Conservation (phyloP, 2,113 vertebrate species). For the Podiceps cristatus region DNA sequence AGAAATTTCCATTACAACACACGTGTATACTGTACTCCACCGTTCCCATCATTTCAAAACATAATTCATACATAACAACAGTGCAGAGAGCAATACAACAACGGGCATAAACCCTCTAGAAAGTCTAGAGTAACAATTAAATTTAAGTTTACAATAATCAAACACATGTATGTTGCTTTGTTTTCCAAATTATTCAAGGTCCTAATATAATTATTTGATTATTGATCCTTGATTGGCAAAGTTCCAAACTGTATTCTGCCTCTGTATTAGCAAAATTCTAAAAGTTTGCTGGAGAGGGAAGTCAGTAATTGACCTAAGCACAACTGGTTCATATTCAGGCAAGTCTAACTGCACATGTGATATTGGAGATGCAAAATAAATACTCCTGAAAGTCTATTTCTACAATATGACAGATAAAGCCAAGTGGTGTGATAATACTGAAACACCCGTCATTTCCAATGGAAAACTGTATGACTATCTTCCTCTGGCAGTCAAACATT, state of each 20-base stretch:
- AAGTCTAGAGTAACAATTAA: neutral
- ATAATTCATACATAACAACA: neutral
- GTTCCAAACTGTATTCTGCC: neutral
- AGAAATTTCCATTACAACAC: constrained; percentile 53
- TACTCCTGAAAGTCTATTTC: neutral
- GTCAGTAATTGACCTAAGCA: neutral
- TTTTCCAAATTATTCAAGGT: neutral
- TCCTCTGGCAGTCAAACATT: neutral
- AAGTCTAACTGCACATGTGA: neutral
- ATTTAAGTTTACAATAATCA: neutral
- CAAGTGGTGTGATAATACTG: neutral
- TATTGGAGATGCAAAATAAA: neutral
- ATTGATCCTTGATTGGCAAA: neutral
- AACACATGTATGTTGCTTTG: neutral
- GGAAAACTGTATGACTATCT: neutral
- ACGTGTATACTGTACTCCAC: neutral
- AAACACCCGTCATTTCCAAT: neutral
- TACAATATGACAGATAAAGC: neutral
- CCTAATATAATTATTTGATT: neutral
- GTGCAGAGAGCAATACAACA: neutral
- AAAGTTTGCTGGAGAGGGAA: neutral
- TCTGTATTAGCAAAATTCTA: neutral
- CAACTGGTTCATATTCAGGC: neutral
- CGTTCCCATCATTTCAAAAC: neutral
- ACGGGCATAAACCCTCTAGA: neutral